Conservation (phyloP, 1,140 invertebrate species). For the Drosophila simulans region DNA sequence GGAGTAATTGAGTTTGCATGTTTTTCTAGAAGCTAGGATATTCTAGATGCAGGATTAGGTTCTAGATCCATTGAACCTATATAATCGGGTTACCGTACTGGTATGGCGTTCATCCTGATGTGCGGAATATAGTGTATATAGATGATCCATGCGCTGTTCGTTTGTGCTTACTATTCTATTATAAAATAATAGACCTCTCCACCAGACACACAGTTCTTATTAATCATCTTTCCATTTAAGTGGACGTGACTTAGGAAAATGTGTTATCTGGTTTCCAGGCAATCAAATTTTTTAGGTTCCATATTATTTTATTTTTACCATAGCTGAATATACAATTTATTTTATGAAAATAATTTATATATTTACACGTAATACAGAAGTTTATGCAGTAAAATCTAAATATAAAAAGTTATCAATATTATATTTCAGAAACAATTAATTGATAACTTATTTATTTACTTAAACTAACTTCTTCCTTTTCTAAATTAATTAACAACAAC, state of each 20-base stretch:
- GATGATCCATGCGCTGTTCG: neutral
- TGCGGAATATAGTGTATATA: neutral
- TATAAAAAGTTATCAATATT: neutral
- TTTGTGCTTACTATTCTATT: slow-evolving; percentile 2
- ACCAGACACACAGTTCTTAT: neutral
- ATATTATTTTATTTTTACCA: neutral
- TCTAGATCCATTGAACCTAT: neutral
- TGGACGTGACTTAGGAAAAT: neutral
- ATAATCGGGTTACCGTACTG: no score
- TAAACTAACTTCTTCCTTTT: slow-evolving; percentile 6
- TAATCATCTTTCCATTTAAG: neutral
- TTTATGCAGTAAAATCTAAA: neutral
- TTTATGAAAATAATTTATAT: neutral
- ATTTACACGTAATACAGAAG: neutral
- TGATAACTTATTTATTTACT: slow-evolving; percentile 2
- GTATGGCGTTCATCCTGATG: neutral
- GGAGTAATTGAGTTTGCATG: no score
- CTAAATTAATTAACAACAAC: neutral
- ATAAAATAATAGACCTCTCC: neutral
- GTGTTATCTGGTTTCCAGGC: neutral
- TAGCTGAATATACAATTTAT: neutral
- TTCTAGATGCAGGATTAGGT: neutral
- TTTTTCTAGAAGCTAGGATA: neutral
- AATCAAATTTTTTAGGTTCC: neutral
- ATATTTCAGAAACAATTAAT: neutral